Conservation (phyloP, 2,113 vertebrate species). For the Orcinus orca region DNA sequence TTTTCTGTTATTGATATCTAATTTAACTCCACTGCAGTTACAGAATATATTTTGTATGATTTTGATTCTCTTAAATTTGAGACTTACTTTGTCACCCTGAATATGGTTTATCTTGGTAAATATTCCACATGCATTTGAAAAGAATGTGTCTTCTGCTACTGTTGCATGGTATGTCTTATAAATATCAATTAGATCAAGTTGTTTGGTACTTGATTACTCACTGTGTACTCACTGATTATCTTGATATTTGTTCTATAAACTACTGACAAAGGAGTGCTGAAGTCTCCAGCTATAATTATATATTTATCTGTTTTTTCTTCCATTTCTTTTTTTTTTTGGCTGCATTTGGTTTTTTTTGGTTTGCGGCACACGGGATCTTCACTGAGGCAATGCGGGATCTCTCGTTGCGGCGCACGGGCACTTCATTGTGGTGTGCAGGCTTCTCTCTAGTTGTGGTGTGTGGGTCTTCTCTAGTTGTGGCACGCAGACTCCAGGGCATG, state of each 20-base stretch:
- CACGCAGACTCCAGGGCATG: too few relatives aligned
- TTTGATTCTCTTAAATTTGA: background rate
- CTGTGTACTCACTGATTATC: background rate
- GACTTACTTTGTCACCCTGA: background rate
- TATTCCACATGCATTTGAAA: background rate
- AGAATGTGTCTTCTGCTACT: background rate
- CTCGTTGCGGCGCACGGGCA: rapidly evolving
- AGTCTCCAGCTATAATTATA: background rate
- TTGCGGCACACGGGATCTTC: too few relatives aligned
- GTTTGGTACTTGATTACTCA: background rate
- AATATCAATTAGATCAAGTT: background rate
- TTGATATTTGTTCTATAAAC: background rate
- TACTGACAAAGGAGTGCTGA: background rate
- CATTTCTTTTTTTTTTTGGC: background rate
- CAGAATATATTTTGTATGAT: background rate
- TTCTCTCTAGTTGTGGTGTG: too few relatives aligned
- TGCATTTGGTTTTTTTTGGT: too few relatives aligned
- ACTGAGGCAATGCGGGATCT: too few relatives aligned
- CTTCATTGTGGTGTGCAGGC: too few relatives aligned
- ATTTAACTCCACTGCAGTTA: background rate
- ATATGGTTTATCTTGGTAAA: background rate
- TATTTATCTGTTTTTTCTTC: background rate
- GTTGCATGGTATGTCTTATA: background rate
- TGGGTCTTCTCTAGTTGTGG: too few relatives aligned
- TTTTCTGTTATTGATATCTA: background rate